Evolutionary conservation across 2,113 vertebrate genomes (phyloP).

Genomic region (Muscicapa adusta): DNA sequence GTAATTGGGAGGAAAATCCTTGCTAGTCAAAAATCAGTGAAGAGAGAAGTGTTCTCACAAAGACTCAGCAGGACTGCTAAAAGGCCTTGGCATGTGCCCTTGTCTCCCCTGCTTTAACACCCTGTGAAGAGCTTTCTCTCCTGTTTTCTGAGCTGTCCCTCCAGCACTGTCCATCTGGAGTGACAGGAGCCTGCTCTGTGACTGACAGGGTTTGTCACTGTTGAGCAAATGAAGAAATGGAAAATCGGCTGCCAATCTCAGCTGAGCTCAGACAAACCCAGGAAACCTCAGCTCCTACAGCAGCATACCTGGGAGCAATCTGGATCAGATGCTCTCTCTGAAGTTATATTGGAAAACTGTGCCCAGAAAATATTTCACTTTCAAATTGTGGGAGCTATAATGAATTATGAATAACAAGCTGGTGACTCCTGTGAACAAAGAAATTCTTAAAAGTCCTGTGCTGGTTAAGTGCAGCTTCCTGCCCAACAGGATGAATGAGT

Average conservation of each 20-base stretch:
- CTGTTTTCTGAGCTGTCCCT: background rate
- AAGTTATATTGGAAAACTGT: background rate
- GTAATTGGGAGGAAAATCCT: background rate
- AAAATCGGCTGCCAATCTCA: background rate
- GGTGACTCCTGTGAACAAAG: background rate
- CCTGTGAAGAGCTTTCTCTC: background rate
- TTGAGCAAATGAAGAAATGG: background rate
- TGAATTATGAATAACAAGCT: background rate
- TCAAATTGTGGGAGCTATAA: background rate
- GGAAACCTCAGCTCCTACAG: background rate
- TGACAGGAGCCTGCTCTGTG: background rate
- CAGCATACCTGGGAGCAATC: background rate
- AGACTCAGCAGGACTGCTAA: background rate
- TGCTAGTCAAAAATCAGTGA: background rate
- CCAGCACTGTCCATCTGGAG: background rate
- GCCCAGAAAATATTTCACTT: background rate
- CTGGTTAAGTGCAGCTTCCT: background rate
- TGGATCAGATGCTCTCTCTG: background rate
- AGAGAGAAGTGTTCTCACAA: background rate
- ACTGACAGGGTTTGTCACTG: background rate
- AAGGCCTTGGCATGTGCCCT: background rate
- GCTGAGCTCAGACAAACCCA: background rate
- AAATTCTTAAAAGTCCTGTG: background rate
- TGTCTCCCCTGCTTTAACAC: background rate
- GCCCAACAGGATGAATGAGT: background rate